A percentile compares a stretch with the other conserved stretches of the same genome.
Evolutionary conservation across 30 jellyfish, hydroid and myxozoan genomes (phyloP).

Genomic region (Cassiopea xamachana): DNA sequence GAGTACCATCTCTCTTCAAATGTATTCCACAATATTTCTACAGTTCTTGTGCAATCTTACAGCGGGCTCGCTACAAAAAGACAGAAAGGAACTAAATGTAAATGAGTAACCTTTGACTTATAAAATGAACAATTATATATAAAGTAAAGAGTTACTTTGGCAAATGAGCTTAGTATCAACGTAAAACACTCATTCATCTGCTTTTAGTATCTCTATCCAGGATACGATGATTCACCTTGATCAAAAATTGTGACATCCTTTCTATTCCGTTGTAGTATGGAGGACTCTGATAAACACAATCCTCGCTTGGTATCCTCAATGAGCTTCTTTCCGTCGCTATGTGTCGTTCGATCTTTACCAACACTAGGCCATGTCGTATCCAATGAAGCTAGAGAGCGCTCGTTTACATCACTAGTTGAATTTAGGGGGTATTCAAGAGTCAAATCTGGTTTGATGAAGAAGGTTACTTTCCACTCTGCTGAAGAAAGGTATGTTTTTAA

Average conservation of each 20-base stretch:
- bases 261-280: not conserved
- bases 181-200: too few species aligned
- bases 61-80: too few species aligned
- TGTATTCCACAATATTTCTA: too few species aligned
- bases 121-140: too few species aligned
- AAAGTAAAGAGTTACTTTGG: too few species aligned
- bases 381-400: slow-evolving; percentile 68
- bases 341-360: slow-evolving; percentile 65
- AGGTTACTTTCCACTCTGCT: not conserved
- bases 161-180: too few species aligned
- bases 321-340: slow-evolving; percentile 73
- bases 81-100: too few species aligned
- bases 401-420: slow-evolving; percentile 52
- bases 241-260: not conserved
- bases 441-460: slow-evolving; percentile 58
- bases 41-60: too few species aligned
- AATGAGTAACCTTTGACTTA: too few species aligned
- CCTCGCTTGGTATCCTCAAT: slow-evolving; percentile 51
- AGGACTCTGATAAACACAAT: not conserved
- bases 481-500: not conserved
- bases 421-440: slow-evolving; percentile 53
- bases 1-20: too few species aligned
- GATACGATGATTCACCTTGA: too few species aligned
- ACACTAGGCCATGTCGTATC: slow-evolving; percentile 63
- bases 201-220: too few species aligned